A percentile compares a stretch with the other conserved stretches of the same genome.
These are phyloP conservation scores for Acipenser oxyrinchus DNA, from an alignment of 2,797 vertebrate species.

Conservation along the genomic window DNA sequence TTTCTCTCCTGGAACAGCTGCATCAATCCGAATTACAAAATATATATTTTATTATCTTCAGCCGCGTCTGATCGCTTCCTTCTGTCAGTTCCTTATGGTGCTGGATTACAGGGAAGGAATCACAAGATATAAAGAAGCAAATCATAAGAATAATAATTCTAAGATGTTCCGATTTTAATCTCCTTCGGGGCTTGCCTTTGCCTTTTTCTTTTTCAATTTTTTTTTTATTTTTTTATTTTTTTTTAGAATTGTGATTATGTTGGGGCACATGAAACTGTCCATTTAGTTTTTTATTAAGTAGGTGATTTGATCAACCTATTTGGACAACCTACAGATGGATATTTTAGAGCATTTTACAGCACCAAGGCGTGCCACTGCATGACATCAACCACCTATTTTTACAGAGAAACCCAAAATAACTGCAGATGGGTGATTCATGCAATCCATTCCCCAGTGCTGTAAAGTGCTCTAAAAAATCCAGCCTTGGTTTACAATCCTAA, in stretches of 20 bases:
- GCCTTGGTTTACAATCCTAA: no score
- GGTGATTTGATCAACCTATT: background rate
- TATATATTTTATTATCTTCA: conserved; percentile 9
- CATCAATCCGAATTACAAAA: conserved; percentile 1
- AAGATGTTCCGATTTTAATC: conserved; percentile 21
- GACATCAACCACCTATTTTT: no score
- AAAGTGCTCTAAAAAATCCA: no score
- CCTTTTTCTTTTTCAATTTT: background rate
- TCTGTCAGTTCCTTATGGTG: conserved; percentile 15
- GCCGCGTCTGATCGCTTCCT: conserved; percentile 16
- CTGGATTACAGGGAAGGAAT: conserved; percentile 20
- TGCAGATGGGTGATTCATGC: no score
- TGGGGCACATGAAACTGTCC: no score
- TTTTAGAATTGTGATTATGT: no score
- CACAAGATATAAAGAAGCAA: conserved; percentile 19
- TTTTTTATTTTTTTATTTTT: no score
- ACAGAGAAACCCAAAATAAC: no score
- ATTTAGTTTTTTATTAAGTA: no score
- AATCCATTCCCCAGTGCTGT: no score
- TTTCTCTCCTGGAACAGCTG: background rate
- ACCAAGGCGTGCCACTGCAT: no score
- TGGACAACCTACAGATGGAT: background rate
- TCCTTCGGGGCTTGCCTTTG: conserved; percentile 1
- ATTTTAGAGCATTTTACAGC: no score
- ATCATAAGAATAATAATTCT: conserved; percentile 14